phyloP scores from a whole-genome alignment of 1,140 invertebrate genomes.

The Holotrichia oblita region DNA sequence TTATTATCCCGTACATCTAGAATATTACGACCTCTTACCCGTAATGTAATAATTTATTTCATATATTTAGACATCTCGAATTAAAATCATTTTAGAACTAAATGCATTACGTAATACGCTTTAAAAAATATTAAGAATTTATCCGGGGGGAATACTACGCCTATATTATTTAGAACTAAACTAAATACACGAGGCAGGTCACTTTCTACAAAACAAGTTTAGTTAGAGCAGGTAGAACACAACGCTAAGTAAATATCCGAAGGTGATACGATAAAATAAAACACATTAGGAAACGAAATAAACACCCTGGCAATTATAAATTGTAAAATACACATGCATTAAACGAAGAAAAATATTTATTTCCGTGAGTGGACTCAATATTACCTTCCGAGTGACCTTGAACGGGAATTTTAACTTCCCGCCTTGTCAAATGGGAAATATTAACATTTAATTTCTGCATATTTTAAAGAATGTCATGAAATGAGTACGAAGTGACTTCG shows the following conservation, averaged over 20 bases:
- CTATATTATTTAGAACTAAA: too few species aligned
- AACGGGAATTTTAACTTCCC: slow-evolving; percentile 37
- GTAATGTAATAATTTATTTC: neutral
- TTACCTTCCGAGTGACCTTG: slow-evolving; percentile 42
- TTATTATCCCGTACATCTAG: slow-evolving; percentile 26
- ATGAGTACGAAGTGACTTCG: neutral
- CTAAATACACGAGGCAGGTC: neutral
- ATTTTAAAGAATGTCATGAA: neutral
- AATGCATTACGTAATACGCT: too few species aligned
- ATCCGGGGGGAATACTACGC: too few species aligned
- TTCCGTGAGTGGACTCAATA: slow-evolving; percentile 35
- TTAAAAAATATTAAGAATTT: too few species aligned
- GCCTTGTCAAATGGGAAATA: slow-evolving; percentile 41
- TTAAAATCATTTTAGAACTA: too few species aligned
- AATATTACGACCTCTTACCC: neutral
- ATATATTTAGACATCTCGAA: neutral
- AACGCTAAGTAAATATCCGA: neutral
- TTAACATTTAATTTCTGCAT: slow-evolving; percentile 35
- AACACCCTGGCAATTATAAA: neutral
- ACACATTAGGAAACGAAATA: neutral
- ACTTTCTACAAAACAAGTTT: neutral
- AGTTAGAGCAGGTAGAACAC: neutral
- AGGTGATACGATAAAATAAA: neutral
- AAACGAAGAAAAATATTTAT: slow-evolving; percentile 10
- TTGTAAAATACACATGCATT: too few species aligned